phyloP scores from a whole-genome alignment of 2,888 invertebrate genomes.

The Clanis bilineata region DNA sequence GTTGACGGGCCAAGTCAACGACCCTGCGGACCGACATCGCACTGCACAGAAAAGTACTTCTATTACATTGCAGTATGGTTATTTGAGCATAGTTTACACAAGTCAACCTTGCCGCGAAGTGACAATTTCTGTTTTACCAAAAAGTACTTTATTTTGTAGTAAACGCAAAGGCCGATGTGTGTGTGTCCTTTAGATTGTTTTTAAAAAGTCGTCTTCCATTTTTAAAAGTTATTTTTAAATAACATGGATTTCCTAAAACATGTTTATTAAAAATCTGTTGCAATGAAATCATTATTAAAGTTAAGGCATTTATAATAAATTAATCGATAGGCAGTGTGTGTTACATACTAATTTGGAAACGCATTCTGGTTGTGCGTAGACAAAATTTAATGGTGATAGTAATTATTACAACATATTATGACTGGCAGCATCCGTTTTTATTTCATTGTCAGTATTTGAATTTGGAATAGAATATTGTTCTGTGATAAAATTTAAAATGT shows the following conservation, averaged over 20 bases:
- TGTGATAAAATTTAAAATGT: background rate
- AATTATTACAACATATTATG: background rate
- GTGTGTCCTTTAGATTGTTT: background rate
- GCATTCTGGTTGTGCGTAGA: background rate
- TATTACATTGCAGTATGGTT: constrained; percentile 17
- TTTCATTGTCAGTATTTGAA: background rate
- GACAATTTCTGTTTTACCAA: constrained; percentile 12
- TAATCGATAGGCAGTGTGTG: background rate
- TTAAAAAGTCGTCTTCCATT: too few species aligned
- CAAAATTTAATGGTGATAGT: background rate
- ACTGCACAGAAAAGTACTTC: constrained; percentile 19
- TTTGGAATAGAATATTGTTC: background rate
- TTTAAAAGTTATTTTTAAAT: too few species aligned
- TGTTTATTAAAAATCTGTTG: background rate
- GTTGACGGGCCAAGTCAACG: constrained; percentile 46
- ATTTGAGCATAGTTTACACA: constrained; percentile 15
- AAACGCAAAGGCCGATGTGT: background rate
- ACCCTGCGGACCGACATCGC: constrained; percentile 33
- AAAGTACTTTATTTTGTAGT: background rate
- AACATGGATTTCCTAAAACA: too few species aligned
- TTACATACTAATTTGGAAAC: background rate
- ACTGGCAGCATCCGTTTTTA: background rate
- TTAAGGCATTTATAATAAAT: background rate
- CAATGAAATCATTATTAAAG: background rate
- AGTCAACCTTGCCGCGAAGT: constrained; percentile 12